These are phyloP conservation scores for Aptenodytes patagonicus DNA, from an alignment of 2,113 vertebrate genomes.

Conservation along the genomic window DNA sequence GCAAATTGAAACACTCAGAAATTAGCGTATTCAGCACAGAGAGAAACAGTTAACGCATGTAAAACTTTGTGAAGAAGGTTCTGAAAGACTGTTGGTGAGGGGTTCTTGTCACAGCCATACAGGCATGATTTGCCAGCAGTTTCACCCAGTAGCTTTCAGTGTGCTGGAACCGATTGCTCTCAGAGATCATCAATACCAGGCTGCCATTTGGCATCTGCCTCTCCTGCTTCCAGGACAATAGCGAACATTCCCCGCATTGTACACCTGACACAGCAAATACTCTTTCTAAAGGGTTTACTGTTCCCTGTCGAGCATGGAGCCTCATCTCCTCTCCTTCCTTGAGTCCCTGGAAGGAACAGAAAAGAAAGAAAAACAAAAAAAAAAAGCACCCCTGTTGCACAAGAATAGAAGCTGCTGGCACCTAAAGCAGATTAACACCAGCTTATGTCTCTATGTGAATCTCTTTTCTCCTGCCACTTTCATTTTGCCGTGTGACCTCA, in stretches of 20 bases:
- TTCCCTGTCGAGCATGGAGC: neutral
- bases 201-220: neutral
- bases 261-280: neutral
- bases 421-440: neutral
- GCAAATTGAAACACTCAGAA: neutral
- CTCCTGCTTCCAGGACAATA: neutral
- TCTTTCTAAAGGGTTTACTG: neutral
- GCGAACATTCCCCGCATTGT: neutral
- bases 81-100: neutral
- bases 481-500: neutral
- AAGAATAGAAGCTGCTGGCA: neutral
- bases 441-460: neutral
- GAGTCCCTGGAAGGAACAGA: neutral
- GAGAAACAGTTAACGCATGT: accelerated
- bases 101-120: neutral
- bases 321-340: neutral
- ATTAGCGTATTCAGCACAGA: neutral
- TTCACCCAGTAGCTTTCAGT: neutral
- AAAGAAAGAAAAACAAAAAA: neutral
- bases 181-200: neutral
- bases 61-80: neutral
- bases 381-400: neutral
- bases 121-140: neutral
- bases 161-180: accelerated
- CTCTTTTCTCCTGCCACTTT: neutral